Evolutionary conservation across 1,140 invertebrate genomes (phyloP), one percentile per base, ranked within the genome.

Genomic region (Ostrea edulis): DNA sequence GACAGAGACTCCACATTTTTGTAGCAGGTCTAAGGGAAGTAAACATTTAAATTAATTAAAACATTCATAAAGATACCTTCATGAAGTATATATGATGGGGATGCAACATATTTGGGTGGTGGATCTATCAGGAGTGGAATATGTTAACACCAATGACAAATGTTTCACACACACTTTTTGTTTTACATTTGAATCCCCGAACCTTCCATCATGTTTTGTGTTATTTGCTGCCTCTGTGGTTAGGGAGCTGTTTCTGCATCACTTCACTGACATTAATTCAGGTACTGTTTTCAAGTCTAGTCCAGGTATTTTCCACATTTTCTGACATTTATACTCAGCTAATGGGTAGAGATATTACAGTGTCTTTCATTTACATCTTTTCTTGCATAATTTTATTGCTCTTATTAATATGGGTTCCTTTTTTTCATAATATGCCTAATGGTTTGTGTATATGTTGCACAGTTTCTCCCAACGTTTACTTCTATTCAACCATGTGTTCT

Each of bases 261-360:
- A 77, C 25, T 29, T 35, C 68, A 29, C 11, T 35, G 22, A 77
- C 68, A 77, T 71, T 22, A 25, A 22, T 77, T 77, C 68, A 77
- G 68, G 68, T 77, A 77, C 68, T 77, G 68, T 77, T 62, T 77
- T 77, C 22, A 77, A 77, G 68, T 77, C 68, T 77, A 77, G 68
- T 77, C 68, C 68, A 77, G 68, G 68, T 77, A 77, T 77, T 62
- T 62, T 62, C 58, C 58, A 62, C 29, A 77, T 35, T 29, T 77
- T 25, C 25, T 77, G 25, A 71, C 65, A 71, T 71, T 25, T 71
- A 77, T 35, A 77, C 68, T 77, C 68, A 14, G 29, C 11, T 77
- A 11, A 25, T 77, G 22, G 68, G 68, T 77, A 77, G 68, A 77
- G n/a, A 20, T 77, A 77, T 77, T 77, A 77, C 68, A 77, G 68